Conservation (phyloP, 2,888 invertebrate genomes). For the Temnothorax rugatulus region DNA sequence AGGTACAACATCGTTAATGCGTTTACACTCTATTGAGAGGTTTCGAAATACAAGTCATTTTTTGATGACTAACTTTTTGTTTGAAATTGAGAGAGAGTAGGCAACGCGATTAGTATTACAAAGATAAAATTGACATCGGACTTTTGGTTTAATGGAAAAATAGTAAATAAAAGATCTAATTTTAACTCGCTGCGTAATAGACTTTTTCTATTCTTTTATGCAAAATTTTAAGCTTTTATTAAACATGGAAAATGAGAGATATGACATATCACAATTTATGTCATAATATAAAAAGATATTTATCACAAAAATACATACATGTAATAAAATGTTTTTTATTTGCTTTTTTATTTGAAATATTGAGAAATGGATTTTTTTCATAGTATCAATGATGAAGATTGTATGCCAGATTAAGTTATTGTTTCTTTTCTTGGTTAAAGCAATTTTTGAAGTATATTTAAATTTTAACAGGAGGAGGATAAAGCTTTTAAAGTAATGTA, state of each 20-base stretch:
- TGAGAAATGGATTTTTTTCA: neutral
- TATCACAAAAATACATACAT: neutral
- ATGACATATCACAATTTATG: neutral
- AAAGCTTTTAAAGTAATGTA: neutral
- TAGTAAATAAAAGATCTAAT: slow-evolving; percentile 3
- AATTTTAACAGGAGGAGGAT: neutral
- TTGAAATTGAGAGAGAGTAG: neutral
- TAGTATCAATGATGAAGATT: neutral
- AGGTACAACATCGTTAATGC: neutral
- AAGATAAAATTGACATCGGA: neutral
- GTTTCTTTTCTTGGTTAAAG: neutral
- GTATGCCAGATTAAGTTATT: neutral
- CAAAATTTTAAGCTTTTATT: slow-evolving; percentile 10
- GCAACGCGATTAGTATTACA: neutral
- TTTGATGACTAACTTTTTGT: slow-evolving; percentile 21
- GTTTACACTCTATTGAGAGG: slow-evolving; percentile 7
- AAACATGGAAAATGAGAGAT: neutral
- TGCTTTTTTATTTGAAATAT: neutral
- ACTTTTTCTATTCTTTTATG: neutral
- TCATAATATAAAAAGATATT: neutral
- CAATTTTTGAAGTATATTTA: neutral
- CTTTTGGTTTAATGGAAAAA: neutral
- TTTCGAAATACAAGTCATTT: neutral
- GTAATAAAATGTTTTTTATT: neutral
- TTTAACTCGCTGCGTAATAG: neutral